Base-by-base conservation (phyloP, 2,888 invertebrate genomes). In the Brachyptera putata region DNA sequence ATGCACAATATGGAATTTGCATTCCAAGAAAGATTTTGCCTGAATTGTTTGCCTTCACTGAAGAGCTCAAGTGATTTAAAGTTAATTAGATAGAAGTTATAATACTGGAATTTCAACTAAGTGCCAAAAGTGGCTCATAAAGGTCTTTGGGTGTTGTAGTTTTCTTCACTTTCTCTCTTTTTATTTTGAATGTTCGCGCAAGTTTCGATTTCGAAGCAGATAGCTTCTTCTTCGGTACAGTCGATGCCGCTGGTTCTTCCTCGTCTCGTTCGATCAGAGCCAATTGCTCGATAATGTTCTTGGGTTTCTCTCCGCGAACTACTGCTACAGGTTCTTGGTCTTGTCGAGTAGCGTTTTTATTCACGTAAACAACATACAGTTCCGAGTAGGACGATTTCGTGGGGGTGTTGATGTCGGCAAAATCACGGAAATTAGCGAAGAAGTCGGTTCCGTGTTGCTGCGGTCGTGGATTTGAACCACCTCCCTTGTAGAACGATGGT, bases 401-500 rank as follows among this genome's bases (percentile, higher is more conserved):
- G 0, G 91, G 90, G 2, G 89, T 84, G 64, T 91, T 92, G 58
- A 93, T 92, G 68, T 93, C 93, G 1, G 93, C 92, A 70, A 93
- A 93, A 72, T 93, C 93, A 68, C 90, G 82, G 76, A 93, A 93
- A 71, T 92, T 91, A 3, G 91, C 90, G 70, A 93, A 92, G 70
- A 92, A 92, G 69, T 92, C 91, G 61, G 86, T 75, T 2, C 73
- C 72, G 0, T 73, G 84, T 24, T 87, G 84, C 56, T 87, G 87
- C 3, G 86, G 86, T 69, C 85, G 82, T 0, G 89, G 87, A 69
- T 90, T 89, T 1, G 83, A 80, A 66, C 83, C 80, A 18, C 53
- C 58, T 21, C 60, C 60, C 13, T 53, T 48, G 65, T 83, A 83
- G 56, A 75, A 76, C 0, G 84, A 82, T 0, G 89, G 85, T 49